phyloP scores from a whole-genome alignment of 2,113 vertebrate genomes.

The Mesocricetus auratus region DNA sequence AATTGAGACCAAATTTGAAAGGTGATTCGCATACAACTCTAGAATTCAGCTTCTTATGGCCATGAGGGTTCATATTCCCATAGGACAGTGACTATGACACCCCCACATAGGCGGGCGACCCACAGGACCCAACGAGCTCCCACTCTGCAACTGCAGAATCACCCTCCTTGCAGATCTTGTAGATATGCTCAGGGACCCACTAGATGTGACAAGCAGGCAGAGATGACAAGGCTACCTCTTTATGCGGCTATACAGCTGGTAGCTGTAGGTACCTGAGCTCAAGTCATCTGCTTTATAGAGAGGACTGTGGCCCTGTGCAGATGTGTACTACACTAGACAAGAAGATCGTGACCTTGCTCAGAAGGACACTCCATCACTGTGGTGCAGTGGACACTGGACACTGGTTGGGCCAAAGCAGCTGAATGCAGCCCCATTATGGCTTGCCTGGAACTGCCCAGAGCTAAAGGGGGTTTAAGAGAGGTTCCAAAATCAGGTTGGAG shows the following conservation, averaged over 20 bases:
- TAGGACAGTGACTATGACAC: too few relatives aligned
- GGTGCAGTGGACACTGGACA: neutral
- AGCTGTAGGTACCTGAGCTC: neutral
- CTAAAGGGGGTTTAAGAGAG: neutral
- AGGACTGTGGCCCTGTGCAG: neutral
- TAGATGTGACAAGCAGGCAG: neutral
- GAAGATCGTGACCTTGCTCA: neutral
- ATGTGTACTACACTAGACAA: neutral
- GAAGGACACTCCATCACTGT: neutral
- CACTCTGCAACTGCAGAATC: neutral
- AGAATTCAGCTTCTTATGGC: neutral
- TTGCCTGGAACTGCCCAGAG: neutral
- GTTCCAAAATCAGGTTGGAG: neutral
- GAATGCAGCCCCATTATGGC: neutral
- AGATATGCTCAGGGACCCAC: neutral
- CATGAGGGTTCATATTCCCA: neutral
- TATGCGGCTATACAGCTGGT: too few relatives aligned
- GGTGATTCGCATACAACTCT: neutral
- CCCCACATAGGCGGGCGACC: accelerated
- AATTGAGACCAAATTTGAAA: conserved; percentile 31
- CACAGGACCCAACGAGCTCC: neutral
- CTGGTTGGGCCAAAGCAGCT: neutral
- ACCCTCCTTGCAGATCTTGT: neutral
- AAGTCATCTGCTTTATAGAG: neutral
- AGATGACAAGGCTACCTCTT: accelerated